These are phyloP conservation scores for Lophotis ruficrista DNA, from an alignment of 2,113 vertebrate species.

Conservation along the genomic window DNA sequence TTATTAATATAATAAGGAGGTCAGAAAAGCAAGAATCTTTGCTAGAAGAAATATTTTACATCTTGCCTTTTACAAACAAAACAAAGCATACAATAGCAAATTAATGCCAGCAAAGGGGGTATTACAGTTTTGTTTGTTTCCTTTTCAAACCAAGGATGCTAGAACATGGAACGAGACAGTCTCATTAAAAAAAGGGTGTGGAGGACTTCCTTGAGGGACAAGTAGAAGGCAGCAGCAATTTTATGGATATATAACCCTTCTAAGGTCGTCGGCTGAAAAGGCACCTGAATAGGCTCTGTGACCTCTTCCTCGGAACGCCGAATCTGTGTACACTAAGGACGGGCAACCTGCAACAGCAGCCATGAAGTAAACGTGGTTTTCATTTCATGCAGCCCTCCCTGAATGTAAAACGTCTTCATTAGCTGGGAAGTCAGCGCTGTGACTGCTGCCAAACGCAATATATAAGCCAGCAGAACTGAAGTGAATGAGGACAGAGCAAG, in stretches of 20 bases:
- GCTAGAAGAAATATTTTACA: constrained; percentile 52
- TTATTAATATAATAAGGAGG: constrained; percentile 67
- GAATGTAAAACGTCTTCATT: constrained; percentile 59
- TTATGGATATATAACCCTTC: background rate
- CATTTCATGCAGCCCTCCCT: constrained; percentile 30
- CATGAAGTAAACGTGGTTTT: constrained; percentile 29
- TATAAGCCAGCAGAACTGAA: constrained; percentile 40
- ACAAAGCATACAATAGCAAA: background rate
- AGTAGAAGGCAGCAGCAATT: background rate
- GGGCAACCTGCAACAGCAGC: constrained; percentile 10
- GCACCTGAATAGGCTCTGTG: background rate
- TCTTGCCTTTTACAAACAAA: constrained; percentile 31
- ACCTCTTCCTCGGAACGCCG: constrained; percentile 7
- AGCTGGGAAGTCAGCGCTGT: constrained; percentile 47
- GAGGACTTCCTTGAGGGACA: constrained; percentile 16
- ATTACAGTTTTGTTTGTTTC: constrained; percentile 21
- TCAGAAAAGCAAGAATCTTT: constrained; percentile 50
- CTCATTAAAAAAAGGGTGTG: constrained; percentile 43
- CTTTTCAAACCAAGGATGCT: constrained; percentile 50
- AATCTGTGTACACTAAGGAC: background rate
- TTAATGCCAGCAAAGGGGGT: constrained; percentile 30
- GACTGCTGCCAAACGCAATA: constrained; percentile 59
- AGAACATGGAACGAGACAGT: background rate
- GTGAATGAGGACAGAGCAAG: constrained; percentile 31
- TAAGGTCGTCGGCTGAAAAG: background rate